Evolutionary conservation across 2,797 vertebrate genomes (phyloP), one percentile per base, ranked within the genome.

Genomic region (Babyrousa celebensis): DNA sequence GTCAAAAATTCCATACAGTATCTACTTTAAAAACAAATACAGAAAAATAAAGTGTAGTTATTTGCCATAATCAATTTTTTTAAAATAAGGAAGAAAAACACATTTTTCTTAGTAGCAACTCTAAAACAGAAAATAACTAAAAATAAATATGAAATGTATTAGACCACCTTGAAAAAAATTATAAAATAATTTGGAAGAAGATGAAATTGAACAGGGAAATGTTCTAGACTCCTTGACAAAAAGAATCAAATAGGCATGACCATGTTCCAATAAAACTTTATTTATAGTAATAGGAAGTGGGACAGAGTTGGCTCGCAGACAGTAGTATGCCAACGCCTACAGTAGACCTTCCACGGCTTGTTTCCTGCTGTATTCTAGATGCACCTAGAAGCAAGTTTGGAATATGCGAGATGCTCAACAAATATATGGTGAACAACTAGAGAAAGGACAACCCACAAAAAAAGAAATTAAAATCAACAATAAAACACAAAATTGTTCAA

Each of bases 101-200:
- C 17, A 48, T 4, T 48, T 52, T n/a, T 65, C 65, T 52, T 7
- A 80, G 74, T 54, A 70, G 9, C 5, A 52, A 40, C 60, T 5
- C 20, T 63, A 94, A 94, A 95, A 29, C 62, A 88, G 58, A 78
- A 82, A 93, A 54, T 82, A 91, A 78, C 7, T 74, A 89, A 16
- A 29, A 91, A 74, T 74, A 83, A 83, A 68, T 27, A 88, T 70
- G 63, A 72, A 83, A 52, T 77, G 25, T 90, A 10, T 58, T 82
- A 74, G 60, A 60, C 5, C 21, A 74, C 18, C 25, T 23, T 48
- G 36, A 87, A 74, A 83, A 89, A 62, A 27, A 36, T 23, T 60
- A 54, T 63, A 58, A 90, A 82, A 58, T 58, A 54, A 80, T 82
- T 91, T 92, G 48, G 72, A 65, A 70, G n/a, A 85, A 65, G 11